A percentile compares a stretch with the other conserved stretches of the same genome.
phyloP scores from a whole-genome alignment of 1,140 invertebrate genomes.

The Lasaia peninsularis region DNA sequence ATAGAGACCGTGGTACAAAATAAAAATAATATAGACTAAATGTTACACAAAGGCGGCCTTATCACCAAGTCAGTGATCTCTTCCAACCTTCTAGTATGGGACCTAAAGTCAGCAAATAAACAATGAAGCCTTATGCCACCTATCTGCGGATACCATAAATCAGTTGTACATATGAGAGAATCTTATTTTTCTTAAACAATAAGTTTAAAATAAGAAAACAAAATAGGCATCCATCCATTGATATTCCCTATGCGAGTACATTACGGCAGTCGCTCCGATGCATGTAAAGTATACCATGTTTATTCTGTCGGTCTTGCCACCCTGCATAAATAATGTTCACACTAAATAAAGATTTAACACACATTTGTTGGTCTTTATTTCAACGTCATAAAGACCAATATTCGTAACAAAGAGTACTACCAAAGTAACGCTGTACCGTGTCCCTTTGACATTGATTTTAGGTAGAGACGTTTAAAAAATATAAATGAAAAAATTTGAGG shows the following conservation, averaged over 20 bases:
- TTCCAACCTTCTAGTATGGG: too few species aligned
- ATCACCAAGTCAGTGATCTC: too few species aligned
- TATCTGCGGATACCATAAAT: neutral
- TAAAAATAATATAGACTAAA: too few species aligned
- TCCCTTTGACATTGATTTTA: constrained; percentile 67
- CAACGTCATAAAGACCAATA: constrained; percentile 26
- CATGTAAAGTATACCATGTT: constrained; percentile 72
- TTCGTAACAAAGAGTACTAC: constrained; percentile 37
- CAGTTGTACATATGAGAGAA: constrained; percentile 13
- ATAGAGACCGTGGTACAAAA: too few species aligned
- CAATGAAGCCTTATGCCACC: too few species aligned
- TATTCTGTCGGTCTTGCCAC: constrained; percentile 64
- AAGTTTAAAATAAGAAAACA: constrained; percentile 35
- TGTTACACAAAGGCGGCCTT: too few species aligned
- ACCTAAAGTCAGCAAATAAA: too few species aligned
- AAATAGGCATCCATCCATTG: constrained; percentile 55
- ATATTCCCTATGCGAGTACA: constrained; percentile 65
- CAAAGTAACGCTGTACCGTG: constrained; percentile 43
- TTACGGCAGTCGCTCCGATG: constrained; percentile 69
- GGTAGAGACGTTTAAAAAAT: constrained; percentile 38
- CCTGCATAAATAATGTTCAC: constrained; percentile 63
- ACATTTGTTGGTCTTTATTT: constrained; percentile 26
- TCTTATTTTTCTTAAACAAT: constrained; percentile 8
- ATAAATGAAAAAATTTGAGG: constrained; percentile 23
- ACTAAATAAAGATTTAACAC: constrained; percentile 18